Base-by-base conservation (phyloP, 2,888 invertebrate genomes). In the Pollenia griseotomentosa region DNA sequence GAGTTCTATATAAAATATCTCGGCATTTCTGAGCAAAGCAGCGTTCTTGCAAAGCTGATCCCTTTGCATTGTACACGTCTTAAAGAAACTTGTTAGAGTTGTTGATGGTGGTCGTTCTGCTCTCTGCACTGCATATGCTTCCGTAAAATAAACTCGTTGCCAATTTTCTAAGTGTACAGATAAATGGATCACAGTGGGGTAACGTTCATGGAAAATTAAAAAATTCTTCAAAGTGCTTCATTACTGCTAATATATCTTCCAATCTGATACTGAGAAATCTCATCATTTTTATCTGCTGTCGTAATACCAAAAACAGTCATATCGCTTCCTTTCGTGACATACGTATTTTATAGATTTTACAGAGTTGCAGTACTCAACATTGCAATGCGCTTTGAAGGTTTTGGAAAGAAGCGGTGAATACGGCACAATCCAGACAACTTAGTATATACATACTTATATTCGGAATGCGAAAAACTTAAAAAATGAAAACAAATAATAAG, bases 1-100 rank as follows among this genome's bases (percentile, higher is more conserved):
- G 33, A 12, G 12, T 78, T 66, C 48, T 40, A 70, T n/a, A 10
- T 44, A 46, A 14, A 66, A 46, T 78, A 78, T 68, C n/a, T 42
- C 14, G 71, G 16, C n/a, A 70, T 16, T 53, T 70, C 40, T 33
- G 57, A n/a, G 44, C 57, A 57, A 12, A 78, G 12, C 53, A 77
- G 40, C 9, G 75, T 63, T 48, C 48, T 61, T 59, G 61, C 63
- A 51, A 61, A 75, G 9, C 33, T 1, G 14, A 33, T 65, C 63
- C 14, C 11, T 42, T 55, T n/a, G n/a, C n/a, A n/a, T n/a, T 19
- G 19, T 8, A 40, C 51, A 65, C 16, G 42, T 12, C 4, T 51
- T 48, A 33, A 75, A 75, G 33, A 61, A 75, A 48, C 14, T n/a
- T 12, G 63, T 40, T 10, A 75, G 33, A 48, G 63, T 51, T 61